Base-by-base conservation (phyloP, 2,113 vertebrate species). In the Eidolon helvum region DNA sequence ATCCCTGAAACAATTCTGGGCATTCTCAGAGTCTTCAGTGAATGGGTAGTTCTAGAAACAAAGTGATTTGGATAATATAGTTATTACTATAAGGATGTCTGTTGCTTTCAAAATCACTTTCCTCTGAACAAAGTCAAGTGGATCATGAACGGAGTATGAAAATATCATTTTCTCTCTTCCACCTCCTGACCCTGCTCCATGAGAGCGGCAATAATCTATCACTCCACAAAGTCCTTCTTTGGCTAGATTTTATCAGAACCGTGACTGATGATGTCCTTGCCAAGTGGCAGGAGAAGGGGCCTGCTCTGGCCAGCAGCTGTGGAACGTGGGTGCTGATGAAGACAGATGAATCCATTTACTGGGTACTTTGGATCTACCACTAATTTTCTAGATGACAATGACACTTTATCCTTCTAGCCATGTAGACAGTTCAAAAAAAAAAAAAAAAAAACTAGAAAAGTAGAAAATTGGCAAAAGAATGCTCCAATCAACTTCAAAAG, bases 101-200 rank as follows among this genome's bases (percentile, higher is more conserved):
- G n/a, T 40, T 53, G 86, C 91, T 93, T 97, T 96, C 86, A 59
- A 82, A 96, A 96, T 94, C 96, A 63, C 94, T 68, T 93, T 48
- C 89, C 86, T 95, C 91, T 85, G 95, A 97, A 92, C 89, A 87
- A 91, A 97, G 91, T 98, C 97, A 97, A 97, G 97, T 94, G 91
- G 96, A 85, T 97, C 97, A 91, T 59, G 89, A 90, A 72, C 72
- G 68, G 95, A 92, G 91, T 87, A 79, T 91, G 92, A 95, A 96
- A 95, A 94, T 94, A 94, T 65, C 82, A 40, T 95, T 95, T 97
- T 96, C 96, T 91, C 86, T 74, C 78, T 48, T 79, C n/a, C 79
- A 72, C 78, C 83, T 89, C 86, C 86, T 85, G 91, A 96, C 96
- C 97, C 89, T 4, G 7, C 2, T 2, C 83, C 88, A 28, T 1